phyloP scores from a whole-genome alignment of 2,888 invertebrate genomes.

The Phyllotreta striolata region DNA sequence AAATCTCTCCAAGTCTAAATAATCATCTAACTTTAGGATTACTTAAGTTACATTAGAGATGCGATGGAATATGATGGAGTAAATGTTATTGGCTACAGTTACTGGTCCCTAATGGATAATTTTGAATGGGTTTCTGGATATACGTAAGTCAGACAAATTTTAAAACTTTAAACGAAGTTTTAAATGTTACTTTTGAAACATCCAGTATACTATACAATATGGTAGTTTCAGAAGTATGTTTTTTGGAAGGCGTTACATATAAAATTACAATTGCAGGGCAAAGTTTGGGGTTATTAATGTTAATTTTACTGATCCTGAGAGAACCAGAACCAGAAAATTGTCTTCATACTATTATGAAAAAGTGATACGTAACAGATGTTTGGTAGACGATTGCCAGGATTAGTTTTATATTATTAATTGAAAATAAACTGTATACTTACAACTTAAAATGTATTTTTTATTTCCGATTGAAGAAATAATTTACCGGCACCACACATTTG shows the following conservation, averaged over 20 bases:
- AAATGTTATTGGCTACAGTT: conserved; percentile 65
- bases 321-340: conserved; percentile 34
- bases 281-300: conserved; percentile 31
- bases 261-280: conserved; percentile 26
- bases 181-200: not conserved
- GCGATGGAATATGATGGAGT: conserved; percentile 58
- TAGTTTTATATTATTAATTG: no score
- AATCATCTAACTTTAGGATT: conserved; percentile 47
- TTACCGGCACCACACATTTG: no score
- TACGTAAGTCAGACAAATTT: conserved; percentile 50
- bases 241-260: not conserved
- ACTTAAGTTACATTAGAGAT: conserved; percentile 44
- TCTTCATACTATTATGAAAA: conserved; percentile 34
- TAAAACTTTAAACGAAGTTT: not conserved
- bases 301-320: conserved; percentile 28
- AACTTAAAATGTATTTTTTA: no score
- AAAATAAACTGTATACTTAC: no score
- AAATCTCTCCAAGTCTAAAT: not conserved
- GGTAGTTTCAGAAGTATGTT: not conserved
- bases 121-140: conserved; percentile 70
- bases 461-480: no score
- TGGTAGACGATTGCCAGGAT: conserved; percentile 20
- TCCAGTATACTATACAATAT: not conserved
- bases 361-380: conserved; percentile 25
- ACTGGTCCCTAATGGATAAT: conserved; percentile 70